phyloP scores from a whole-genome alignment of 2,113 vertebrate genomes.

The Platichthys stellatus region DNA sequence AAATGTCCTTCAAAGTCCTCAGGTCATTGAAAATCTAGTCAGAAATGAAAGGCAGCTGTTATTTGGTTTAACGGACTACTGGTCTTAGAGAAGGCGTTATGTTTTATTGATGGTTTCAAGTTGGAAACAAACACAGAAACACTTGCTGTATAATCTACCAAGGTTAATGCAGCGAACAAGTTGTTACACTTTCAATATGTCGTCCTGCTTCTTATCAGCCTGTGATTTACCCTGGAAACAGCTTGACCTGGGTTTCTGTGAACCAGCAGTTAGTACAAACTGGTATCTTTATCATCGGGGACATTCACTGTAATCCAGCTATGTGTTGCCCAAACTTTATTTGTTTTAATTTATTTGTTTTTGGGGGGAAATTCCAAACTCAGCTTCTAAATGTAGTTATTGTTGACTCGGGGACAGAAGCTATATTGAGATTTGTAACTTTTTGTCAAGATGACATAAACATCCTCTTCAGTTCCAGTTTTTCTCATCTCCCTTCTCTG shows the following conservation, averaged over 20 bases:
- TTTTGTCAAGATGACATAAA: not conserved
- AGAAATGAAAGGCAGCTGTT: not conserved
- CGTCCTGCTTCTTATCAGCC: not conserved
- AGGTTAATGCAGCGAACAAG: not conserved
- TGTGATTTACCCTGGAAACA: not conserved
- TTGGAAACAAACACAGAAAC: too few relatives aligned
- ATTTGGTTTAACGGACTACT: not conserved
- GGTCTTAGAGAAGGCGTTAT: too few relatives aligned
- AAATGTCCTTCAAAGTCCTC: not conserved
- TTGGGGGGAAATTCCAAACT: too few relatives aligned
- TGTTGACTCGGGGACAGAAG: too few relatives aligned
- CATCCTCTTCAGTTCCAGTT: not conserved
- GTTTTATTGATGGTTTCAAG: too few relatives aligned
- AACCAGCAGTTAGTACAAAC: conserved; percentile 12
- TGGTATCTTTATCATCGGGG: conserved; percentile 11
- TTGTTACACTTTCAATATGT: not conserved
- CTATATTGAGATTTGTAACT: not conserved
- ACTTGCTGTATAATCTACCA: not conserved
- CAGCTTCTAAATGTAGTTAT: too few relatives aligned
- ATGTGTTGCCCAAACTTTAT: conserved; percentile 28
- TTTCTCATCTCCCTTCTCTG: not conserved
- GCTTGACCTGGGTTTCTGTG: conserved; percentile 19
- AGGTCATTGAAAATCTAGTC: not conserved
- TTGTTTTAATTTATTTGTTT: not conserved
- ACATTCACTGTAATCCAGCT: conserved; percentile 12